Evolutionary conservation across 1,140 invertebrate species (phyloP).

Genomic region (Laodelphax striatellus): DNA sequence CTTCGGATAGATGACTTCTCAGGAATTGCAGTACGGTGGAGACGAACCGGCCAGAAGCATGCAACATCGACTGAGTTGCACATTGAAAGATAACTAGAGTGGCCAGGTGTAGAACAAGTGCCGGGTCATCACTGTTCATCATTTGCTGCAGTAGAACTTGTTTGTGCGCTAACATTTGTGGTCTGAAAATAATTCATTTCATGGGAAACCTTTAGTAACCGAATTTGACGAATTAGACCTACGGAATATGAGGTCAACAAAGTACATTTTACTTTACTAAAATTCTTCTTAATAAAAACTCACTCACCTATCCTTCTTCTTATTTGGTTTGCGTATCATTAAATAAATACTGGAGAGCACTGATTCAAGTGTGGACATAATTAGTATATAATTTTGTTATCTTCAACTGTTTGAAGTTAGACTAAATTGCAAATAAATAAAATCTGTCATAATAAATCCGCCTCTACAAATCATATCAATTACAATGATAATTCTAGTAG

Average conservation of each 20-base stretch:
- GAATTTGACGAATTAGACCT: too few species aligned
- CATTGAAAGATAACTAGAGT: conserved; percentile 71
- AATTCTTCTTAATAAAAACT: too few species aligned
- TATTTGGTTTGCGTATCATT: conserved; percentile 76
- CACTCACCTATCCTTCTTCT: conserved; percentile 63
- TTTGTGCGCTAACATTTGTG: conserved; percentile 61
- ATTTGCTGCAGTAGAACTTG: conserved; percentile 72
- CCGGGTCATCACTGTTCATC: conserved; percentile 57
- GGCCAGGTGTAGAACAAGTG: conserved; percentile 71
- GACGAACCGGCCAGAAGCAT: conserved; percentile 85
- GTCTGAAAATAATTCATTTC: conserved; percentile 28
- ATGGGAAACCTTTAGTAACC: neutral
- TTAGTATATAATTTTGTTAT: too few species aligned
- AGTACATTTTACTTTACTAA: too few species aligned
- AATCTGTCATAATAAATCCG: too few species aligned
- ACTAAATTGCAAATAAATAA: too few species aligned
- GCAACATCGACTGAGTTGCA: conserved; percentile 66
- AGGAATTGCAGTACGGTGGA: conserved; percentile 64
- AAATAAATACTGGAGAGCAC: conserved; percentile 58
- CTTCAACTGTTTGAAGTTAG: too few species aligned
- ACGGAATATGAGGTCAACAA: too few species aligned
- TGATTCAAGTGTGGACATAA: conserved; percentile 56
- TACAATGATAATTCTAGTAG: too few species aligned
- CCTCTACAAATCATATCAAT: too few species aligned
- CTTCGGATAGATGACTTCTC: conserved; percentile 48